Evolutionary conservation across 2,888 invertebrate genomes (phyloP).

Genomic region (Metalampra italica): DNA sequence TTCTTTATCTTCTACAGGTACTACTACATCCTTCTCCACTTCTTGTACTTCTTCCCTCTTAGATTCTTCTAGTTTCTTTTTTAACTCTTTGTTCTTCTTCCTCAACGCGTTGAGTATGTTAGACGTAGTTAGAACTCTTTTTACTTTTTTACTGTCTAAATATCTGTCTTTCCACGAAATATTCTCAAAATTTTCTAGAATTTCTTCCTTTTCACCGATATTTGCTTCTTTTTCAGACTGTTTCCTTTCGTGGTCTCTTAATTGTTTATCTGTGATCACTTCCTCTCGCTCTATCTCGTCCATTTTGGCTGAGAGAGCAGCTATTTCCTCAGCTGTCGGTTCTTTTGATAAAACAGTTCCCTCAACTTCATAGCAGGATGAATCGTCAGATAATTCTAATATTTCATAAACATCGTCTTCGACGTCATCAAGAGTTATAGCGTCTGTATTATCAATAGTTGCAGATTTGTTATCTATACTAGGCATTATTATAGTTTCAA

Average conservation of each 20-base stretch:
- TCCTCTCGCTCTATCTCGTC: conserved; percentile 62
- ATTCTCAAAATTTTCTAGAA: conserved; percentile 23
- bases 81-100: conserved; percentile 75
- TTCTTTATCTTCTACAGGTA: conserved; percentile 21
- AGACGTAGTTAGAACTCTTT: conserved; percentile 74
- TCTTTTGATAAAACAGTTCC: conserved; percentile 62
- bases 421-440: conserved; percentile 10
- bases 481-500: conserved; percentile 6
- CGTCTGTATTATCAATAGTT: conserved; percentile 5
- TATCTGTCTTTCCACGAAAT: conserved; percentile 80
- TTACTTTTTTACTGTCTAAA: conserved; percentile 79
- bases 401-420: conserved; percentile 50
- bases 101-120: conserved; percentile 79
- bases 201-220: conserved; percentile 2
- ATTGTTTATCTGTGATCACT: conserved; percentile 41
- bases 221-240: conserved; percentile 10
- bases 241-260: conserved; percentile 30
- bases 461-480: conserved; percentile 6
- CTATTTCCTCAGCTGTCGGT: conserved; percentile 64
- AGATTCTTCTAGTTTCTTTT: conserved; percentile 52
- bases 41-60: conserved; percentile 23
- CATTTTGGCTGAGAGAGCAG: conserved; percentile 66
- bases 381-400: conserved; percentile 60
- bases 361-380: conserved; percentile 56
- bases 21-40: conserved; percentile 22